Evolutionary conservation across 2,888 invertebrate genomes (phyloP).

Genomic region (Cheilosia variabilis): DNA sequence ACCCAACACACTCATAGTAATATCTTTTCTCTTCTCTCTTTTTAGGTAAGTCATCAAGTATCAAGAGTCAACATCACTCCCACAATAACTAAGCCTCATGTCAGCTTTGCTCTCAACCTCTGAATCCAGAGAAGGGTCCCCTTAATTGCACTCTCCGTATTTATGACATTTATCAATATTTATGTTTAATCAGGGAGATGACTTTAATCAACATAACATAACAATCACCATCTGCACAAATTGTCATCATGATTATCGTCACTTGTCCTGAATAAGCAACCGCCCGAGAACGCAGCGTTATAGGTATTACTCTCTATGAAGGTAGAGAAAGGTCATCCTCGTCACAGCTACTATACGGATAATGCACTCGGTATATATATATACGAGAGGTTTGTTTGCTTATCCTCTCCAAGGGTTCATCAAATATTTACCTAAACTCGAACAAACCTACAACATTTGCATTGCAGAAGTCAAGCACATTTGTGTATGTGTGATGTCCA

Average conservation of each 20-base stretch:
- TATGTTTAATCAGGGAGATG: constrained; percentile 70
- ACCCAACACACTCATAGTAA: constrained; percentile 28
- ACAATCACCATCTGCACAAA: constrained; percentile 59
- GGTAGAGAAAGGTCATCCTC: constrained; percentile 7
- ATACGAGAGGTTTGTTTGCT: constrained; percentile 6
- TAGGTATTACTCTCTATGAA: neutral
- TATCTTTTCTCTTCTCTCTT: constrained; percentile 44
- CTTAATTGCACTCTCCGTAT: constrained; percentile 69
- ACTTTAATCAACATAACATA: constrained; percentile 66
- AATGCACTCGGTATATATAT: neutral
- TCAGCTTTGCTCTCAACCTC: neutral
- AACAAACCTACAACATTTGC: constrained; percentile 64
- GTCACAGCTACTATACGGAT: constrained; percentile 1
- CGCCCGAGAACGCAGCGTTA: neutral
- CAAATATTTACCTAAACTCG: constrained; percentile 69
- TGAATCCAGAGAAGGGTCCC: neutral
- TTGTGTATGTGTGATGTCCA: neutral
- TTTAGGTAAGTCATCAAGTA: constrained; percentile 62
- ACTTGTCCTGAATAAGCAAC: constrained; percentile 44
- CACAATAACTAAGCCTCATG: neutral
- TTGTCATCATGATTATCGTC: constrained; percentile 59
- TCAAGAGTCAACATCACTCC: neutral
- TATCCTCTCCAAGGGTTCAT: constrained; percentile 65
- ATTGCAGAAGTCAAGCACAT: constrained; percentile 41
- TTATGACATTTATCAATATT: constrained; percentile 75